Conservation (phyloP, 92 coral and sea anemone species). For the Epizoanthus stellaris region DNA sequence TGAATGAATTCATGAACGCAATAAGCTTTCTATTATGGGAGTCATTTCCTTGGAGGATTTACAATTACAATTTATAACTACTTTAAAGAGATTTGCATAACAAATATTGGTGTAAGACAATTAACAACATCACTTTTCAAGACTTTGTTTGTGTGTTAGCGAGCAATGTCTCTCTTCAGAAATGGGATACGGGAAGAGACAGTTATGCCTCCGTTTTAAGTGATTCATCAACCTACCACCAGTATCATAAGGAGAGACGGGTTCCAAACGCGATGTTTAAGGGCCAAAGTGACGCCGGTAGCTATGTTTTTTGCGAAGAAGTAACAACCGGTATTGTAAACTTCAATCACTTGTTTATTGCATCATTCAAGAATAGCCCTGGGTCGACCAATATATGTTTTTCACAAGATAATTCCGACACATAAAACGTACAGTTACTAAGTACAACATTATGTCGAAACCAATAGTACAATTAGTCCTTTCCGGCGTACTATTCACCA, state of each 20-base stretch:
- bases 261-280: slow-evolving; percentile 51
- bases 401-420: not conserved
- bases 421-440: not conserved
- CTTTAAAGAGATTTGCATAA: slow-evolving; percentile 12
- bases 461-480: too few species aligned
- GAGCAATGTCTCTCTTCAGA: not conserved
- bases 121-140: not conserved
- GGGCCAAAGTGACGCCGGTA: slow-evolving; percentile 44
- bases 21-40: not conserved
- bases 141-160: slow-evolving; percentile 3
- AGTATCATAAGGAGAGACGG: too few species aligned
- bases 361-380: not conserved
- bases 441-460: too few species aligned
- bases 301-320: slow-evolving; percentile 65
- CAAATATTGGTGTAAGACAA: not conserved
- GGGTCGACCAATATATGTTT: not conserved
- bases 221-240: too few species aligned
- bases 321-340: slow-evolving; percentile 13
- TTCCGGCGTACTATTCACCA: too few species aligned
- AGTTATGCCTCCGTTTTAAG: not conserved
- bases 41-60: not conserved
- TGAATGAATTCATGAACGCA: too few species aligned
- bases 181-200: not conserved
- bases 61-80: not conserved
- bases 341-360: not conserved